A percentile compares a stretch with the other conserved stretches of the same genome.
Evolutionary conservation across 2,888 invertebrate genomes (phyloP).

Genomic region (Stegana nigrithorax): DNA sequence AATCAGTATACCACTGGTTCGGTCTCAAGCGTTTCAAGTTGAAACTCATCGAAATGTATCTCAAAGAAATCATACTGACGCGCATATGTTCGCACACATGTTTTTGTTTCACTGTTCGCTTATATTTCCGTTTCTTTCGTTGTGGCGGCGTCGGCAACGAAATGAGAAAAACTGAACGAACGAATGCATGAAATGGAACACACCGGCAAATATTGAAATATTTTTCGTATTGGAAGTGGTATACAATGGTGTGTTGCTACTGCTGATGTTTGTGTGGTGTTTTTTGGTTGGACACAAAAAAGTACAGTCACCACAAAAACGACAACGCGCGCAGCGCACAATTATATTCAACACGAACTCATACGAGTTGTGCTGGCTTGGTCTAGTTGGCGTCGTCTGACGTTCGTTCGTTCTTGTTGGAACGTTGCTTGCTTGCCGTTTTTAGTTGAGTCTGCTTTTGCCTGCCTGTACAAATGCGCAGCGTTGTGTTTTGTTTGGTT

Average conservation of each 20-base stretch:
- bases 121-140: constrained; percentile 48
- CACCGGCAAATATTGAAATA: constrained; percentile 61
- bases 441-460: constrained; percentile 9
- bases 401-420: constrained; percentile 57
- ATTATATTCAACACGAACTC: constrained; percentile 20
- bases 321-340: constrained; percentile 36
- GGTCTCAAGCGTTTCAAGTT: no score
- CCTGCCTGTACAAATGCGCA: constrained; percentile 2
- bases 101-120: constrained; percentile 37
- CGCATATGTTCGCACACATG: constrained; percentile 45
- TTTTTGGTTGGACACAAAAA: constrained; percentile 56
- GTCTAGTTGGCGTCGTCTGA: constrained; percentile 29
- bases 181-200: no score
- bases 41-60: no score
- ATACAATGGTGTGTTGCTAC: constrained; percentile 43
- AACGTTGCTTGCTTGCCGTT: no score
- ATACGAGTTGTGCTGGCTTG: constrained; percentile 25
- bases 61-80: no score
- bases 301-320: constrained; percentile 68
- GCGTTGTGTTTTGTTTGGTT: neutral
- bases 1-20: no score
- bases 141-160: constrained; percentile 16
- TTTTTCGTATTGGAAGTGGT: constrained; percentile 54
- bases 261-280: constrained; percentile 25
- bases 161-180: constrained; percentile 30